Base-by-base conservation (phyloP, 2,113 vertebrate species). In the Paracanthobrama guichenoti region DNA sequence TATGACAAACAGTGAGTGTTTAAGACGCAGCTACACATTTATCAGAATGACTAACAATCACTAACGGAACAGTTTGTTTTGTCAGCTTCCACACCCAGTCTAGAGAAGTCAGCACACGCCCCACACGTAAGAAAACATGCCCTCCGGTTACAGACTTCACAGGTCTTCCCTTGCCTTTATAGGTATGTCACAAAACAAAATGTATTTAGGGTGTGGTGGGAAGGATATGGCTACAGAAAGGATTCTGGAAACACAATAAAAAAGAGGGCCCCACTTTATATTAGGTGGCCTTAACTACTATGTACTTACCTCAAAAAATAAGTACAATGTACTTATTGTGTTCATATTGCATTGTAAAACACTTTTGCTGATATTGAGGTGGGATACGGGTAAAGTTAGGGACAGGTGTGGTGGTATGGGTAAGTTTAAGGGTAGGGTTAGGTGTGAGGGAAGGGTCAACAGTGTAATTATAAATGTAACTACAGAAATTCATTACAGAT, bases 21-120 rank as follows among this genome's bases (percentile, higher is more conserved):
- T 53, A 79, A 55, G 35, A 44, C 4, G 22, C 18, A 10, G 0
- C 71, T 55, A 44, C 86, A 48, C 78, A 53, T 57, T 60, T 60
- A 20, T 83, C 35, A 64, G 78, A 82, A 82, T 85, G n/a, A 16
- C 9, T 2, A 71, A 64, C 24, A 62, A 59, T 55, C 39, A 39
- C 39, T 39, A 39, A 39, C 6, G 7, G 39, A 64, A 64, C 60
- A 80, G 8, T n/a, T 71, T 59, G 60, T 69, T 82, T 62, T 57
- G 48, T 57, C 12, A 39, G 44, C 64, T 46, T 55, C 66, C 86
- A 59, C 84, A 18, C 86, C 86, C 84, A 83, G 69, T 44, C 66
- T 76, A 4, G 64, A 82, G 84, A 71, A 79, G 86, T 85, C 83
- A 48, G 44, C 48, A 57, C 86, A 87, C 60, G 83, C 42, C 83